Base-by-base conservation (phyloP, 2,888 invertebrate genomes). In the Eilema griseolum region DNA sequence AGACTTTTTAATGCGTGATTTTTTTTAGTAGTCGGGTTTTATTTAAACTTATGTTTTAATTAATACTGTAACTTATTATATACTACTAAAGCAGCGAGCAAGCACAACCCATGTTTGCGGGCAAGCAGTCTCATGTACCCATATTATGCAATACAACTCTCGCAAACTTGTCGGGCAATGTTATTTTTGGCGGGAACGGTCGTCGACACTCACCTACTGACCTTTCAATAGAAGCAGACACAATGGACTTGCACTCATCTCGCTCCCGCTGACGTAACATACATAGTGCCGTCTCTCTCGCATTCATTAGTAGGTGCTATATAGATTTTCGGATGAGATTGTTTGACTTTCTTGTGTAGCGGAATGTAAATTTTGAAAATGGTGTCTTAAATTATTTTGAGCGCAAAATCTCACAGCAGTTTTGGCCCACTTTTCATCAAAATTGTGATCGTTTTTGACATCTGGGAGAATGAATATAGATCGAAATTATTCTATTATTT, bases 101-200 rank as follows among this genome's bases (percentile, higher is more conserved):
- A 41, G 3, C 16, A 11, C 41, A 41, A 41, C 11, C 16, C 16
- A 16, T 16, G 41, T 41, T 1, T 16, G 16, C 3, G 5, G 46
- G 46, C 20, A 46, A 46, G 41, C 4, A 4, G 16, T 41, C 46
- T 7, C 20, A 7, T 46, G 20, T 20, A 46, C 46, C 46, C 20
- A 20, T 46, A 46, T 46, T 46, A 20, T 46, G 10, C 31, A 61
- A 20, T 46, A n/a, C 31, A 61, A 28, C 26, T 31, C 59, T 57
- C 23, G 16, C 57, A 24, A 57, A 57, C 20, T 68, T 65, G 71
- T 83, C 75, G 83, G 62, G 31, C 52, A 33, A 57, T 59, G 41
- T 77, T 86, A 90, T 90, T 90, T 90, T 88, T 80, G 88, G 89
- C 88, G 86, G 79, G 82, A 86, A 84, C 87, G 90, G 89, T 89